Percentiles rank a stretch among this genome's conserved stretches.
Conservation (phyloP, 2,888 invertebrate species). For the Mimachlamys varia region DNA sequence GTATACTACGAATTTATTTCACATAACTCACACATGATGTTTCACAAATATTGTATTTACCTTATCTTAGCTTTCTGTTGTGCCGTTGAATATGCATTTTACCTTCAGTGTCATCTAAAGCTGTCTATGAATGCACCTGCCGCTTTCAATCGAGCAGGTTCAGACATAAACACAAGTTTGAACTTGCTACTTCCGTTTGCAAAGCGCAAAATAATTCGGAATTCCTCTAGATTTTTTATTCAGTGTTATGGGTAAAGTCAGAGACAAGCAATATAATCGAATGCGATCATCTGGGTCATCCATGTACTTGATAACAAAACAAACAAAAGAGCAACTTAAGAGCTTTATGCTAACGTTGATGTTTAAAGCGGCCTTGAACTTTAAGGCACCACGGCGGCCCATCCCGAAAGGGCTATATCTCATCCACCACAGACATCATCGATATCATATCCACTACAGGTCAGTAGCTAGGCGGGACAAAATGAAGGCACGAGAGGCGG, state of each 20-base stretch:
- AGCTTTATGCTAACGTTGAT: too few relatives aligned
- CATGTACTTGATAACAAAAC: too few relatives aligned
- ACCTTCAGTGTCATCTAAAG: constrained; percentile 13
- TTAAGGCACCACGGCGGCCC: too few relatives aligned
- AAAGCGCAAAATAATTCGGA: neutral
- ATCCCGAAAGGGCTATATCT: too few relatives aligned
- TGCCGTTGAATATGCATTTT: neutral
- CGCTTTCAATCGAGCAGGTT: constrained; percentile 57
- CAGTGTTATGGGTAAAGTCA: neutral
- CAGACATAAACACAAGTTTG: constrained; percentile 62
- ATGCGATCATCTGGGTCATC: neutral
- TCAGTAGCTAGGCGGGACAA: too few relatives aligned
- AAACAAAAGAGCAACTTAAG: too few relatives aligned
- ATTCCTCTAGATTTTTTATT: neutral
- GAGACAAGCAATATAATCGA: neutral
- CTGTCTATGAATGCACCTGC: constrained; percentile 29
- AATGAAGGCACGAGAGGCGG: too few relatives aligned
- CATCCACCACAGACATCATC: too few relatives aligned
- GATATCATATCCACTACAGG: too few relatives aligned
- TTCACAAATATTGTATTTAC: constrained; percentile 21
- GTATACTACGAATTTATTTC: constrained; percentile 36
- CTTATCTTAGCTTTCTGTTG: constrained; percentile 33
- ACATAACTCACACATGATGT: neutral
- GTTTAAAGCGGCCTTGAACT: too few relatives aligned
- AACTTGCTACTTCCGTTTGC: constrained; percentile 40